A percentile compares a stretch with the other conserved stretches of the same genome.
Evolutionary conservation across 53 echinoderm and acorn worm genomes (phyloP).

Genomic region (Patiria pectinifera): DNA sequence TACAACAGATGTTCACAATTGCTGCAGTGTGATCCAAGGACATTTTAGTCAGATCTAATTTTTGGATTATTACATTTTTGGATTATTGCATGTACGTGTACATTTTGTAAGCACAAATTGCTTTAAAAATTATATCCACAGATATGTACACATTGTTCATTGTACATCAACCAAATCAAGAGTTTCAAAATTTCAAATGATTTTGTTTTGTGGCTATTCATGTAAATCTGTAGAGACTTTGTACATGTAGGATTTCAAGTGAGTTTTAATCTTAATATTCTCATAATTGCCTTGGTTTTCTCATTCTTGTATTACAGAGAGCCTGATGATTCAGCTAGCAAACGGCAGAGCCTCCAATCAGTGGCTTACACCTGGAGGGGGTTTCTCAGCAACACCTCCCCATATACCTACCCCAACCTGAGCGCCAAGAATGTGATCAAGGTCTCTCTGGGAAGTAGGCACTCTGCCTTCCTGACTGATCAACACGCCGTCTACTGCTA

Average conservation of each 20-base stretch:
- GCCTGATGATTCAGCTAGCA: constrained; percentile 53
- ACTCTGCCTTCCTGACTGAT: constrained; percentile 88
- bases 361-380: constrained; percentile 92
- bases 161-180: too few species aligned
- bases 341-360: constrained; percentile 67
- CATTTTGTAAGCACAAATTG: too few species aligned
- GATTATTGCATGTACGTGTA: too few species aligned
- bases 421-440: constrained; percentile 89
- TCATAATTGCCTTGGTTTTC: not conserved
- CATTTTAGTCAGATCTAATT: too few species aligned
- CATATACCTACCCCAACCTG: constrained; percentile 78
- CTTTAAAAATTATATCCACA: too few species aligned
- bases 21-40: not conserved
- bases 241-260: not conserved
- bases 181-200: too few species aligned
- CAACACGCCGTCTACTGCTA: constrained; percentile 88
- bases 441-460: constrained; percentile 89
- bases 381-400: constrained; percentile 87
- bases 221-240: too few species aligned
- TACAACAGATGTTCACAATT: not conserved
- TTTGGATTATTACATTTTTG: too few species aligned
- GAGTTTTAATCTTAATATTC: not conserved
- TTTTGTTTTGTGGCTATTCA: too few species aligned
- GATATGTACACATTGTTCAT: too few species aligned
- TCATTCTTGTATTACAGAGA: constrained; percentile 55